phyloP scores from a whole-genome alignment of 2,888 invertebrate genomes.

The Liodrosophila aerea region DNA sequence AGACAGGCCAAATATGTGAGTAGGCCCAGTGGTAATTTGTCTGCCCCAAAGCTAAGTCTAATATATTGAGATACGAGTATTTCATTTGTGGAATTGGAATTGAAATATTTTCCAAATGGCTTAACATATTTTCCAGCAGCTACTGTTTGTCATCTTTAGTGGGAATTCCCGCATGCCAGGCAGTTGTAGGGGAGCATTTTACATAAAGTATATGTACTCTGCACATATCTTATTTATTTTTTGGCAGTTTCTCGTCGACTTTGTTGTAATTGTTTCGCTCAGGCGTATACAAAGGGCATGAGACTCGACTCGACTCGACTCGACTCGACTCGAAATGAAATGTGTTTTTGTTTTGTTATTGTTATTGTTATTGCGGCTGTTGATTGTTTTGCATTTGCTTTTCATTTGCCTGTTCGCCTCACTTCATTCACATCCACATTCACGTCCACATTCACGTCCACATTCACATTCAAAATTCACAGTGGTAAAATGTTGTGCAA shows the following conservation, averaged over 20 bases:
- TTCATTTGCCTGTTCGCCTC: conserved; percentile 41
- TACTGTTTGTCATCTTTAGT: conserved; percentile 15
- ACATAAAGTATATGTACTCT: no score
- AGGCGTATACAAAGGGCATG: no score
- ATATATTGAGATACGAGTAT: conserved; percentile 22
- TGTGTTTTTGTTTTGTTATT: conserved; percentile 13
- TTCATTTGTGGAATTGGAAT: not conserved
- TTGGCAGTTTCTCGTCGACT: conserved; percentile 29
- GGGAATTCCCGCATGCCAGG: conserved; percentile 10
- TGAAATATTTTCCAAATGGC: conserved; percentile 1
- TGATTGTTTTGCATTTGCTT: conserved; percentile 58
- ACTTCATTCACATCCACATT: conserved; percentile 35
- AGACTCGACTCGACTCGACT: no score
- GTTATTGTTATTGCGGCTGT: conserved; percentile 31
- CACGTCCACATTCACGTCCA: conserved; percentile 21
- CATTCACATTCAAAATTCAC: conserved; percentile 10
- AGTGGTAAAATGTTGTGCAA: conserved; percentile 19
- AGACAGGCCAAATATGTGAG: conserved; percentile 3
- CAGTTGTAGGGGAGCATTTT: conserved; percentile 35
- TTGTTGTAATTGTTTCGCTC: conserved; percentile 39
- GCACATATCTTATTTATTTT: not conserved
- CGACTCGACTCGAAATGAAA: conserved; percentile 28
- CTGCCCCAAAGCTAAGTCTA: conserved; percentile 31
- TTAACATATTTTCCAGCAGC: conserved; percentile 13
- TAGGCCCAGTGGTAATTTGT: conserved; percentile 19